Conservation (phyloP, 1,140 invertebrate genomes). For the Chlorops oryzae region DNA sequence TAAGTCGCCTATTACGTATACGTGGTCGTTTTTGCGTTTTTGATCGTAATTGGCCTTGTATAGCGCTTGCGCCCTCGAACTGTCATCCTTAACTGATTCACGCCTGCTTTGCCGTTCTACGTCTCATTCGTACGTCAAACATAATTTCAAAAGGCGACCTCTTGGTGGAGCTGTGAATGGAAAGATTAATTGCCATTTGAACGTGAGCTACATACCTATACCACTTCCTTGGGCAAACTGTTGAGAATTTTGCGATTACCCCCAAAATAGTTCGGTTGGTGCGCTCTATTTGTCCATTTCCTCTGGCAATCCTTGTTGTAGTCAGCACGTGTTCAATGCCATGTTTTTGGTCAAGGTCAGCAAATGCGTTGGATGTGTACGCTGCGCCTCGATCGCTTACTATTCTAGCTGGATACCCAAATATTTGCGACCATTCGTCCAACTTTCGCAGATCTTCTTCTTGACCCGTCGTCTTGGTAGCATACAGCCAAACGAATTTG, state of each 20-base stretch:
- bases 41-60: slow-evolving; percentile 30
- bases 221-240: slow-evolving; percentile 27
- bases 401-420: slow-evolving; percentile 21
- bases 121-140: slow-evolving; percentile 28
- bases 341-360: slow-evolving; percentile 21
- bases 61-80: slow-evolving; percentile 40
- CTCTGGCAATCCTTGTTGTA: slow-evolving; percentile 33
- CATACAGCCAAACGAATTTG: slow-evolving; percentile 29
- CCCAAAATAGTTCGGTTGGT: slow-evolving; percentile 28
- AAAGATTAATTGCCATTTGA: slow-evolving; percentile 33
- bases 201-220: slow-evolving; percentile 26
- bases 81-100: slow-evolving; percentile 18
- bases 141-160: slow-evolving; percentile 38
- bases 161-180: slow-evolving; percentile 30
- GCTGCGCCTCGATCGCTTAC: slow-evolving; percentile 15
- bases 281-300: slow-evolving; percentile 37
- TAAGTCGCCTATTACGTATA: slow-evolving; percentile 33
- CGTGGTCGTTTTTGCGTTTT: slow-evolving; percentile 22
- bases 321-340: slow-evolving; percentile 23
- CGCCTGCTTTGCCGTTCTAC: slow-evolving; percentile 5
- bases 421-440: slow-evolving; percentile 4
- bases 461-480: slow-evolving; percentile 13
- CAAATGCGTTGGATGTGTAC: slow-evolving; percentile 12
- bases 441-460: background rate
- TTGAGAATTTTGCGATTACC: slow-evolving; percentile 29